Percentiles rank a stretch among this genome's conserved stretches.
These are phyloP conservation scores for Varroa destructor DNA, from an alignment of 1,140 invertebrate species.

Conservation along the genomic window DNA sequence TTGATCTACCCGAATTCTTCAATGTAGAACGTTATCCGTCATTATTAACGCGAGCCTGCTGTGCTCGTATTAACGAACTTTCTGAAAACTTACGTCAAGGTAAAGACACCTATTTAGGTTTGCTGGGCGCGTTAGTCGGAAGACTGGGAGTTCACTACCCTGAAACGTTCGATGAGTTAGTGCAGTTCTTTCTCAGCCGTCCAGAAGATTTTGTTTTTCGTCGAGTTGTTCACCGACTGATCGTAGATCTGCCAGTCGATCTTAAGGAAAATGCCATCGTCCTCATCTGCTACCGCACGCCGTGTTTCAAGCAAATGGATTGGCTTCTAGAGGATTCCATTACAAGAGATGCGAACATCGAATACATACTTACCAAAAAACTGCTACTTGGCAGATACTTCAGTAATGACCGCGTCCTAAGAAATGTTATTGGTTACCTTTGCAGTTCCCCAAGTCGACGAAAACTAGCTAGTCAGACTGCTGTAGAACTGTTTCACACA, in stretches of 20 bases:
- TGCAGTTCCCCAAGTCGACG: constrained; percentile 5
- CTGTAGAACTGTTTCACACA: background rate
- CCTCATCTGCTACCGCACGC: constrained; percentile 11
- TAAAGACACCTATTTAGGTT: background rate
- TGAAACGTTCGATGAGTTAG: background rate
- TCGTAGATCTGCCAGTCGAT: background rate
- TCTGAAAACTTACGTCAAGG: constrained; percentile 1
- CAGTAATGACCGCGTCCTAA: background rate
- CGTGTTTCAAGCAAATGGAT: constrained; percentile 12
- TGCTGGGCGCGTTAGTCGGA: background rate
- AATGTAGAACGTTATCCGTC: background rate
- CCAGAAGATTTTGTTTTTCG: constrained; percentile 23
- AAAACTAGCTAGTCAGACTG: background rate
- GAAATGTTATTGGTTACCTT: constrained; percentile 8
- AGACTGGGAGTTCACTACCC: background rate
- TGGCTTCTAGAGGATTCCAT: constrained; percentile 16
- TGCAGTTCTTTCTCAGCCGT: background rate
- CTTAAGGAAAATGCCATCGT: background rate
- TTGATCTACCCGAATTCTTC: background rate
- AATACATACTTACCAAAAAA: constrained; percentile 6
- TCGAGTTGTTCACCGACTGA: background rate
- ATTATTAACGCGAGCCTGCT: background rate
- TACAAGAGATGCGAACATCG: constrained; percentile 3
- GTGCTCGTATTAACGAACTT: background rate
- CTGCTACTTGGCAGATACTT: constrained; percentile 22